Conservation (phyloP, 2,113 vertebrate genomes). For the Gobio gobio region DNA sequence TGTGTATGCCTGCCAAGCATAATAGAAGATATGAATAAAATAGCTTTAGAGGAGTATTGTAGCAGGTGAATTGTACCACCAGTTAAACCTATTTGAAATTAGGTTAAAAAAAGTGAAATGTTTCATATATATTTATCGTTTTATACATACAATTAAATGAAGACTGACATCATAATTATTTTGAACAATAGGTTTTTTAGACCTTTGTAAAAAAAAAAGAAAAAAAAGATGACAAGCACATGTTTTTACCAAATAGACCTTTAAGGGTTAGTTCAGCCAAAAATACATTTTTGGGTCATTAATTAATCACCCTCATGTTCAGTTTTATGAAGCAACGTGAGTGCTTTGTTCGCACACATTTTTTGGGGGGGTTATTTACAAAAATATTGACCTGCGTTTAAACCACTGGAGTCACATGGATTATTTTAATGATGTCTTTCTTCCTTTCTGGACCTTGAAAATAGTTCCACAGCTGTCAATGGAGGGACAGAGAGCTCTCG, state of each 20-base stretch:
- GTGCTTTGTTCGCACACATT: no score
- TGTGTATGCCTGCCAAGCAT: background rate
- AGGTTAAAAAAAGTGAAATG: background rate
- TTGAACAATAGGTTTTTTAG: background rate
- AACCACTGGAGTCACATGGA: no score
- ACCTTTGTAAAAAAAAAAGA: background rate
- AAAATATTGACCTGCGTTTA: no score
- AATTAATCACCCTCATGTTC: no score
- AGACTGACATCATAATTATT: background rate
- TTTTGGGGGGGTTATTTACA: no score
- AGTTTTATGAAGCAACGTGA: no score
- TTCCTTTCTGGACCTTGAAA: no score
- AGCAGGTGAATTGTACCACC: background rate
- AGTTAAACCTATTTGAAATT: background rate
- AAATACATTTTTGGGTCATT: no score
- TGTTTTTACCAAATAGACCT: background rate
- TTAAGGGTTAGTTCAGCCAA: background rate
- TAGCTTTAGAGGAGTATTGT: background rate
- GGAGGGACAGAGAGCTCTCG: no score
- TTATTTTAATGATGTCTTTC: no score
- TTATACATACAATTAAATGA: background rate
- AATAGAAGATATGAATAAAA: background rate
- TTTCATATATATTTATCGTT: background rate
- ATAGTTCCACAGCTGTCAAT: no score
- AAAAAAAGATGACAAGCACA: background rate